Base-by-base conservation (phyloP, 2,797 vertebrate genomes). In the Typhlichthys subterraneus region DNA sequence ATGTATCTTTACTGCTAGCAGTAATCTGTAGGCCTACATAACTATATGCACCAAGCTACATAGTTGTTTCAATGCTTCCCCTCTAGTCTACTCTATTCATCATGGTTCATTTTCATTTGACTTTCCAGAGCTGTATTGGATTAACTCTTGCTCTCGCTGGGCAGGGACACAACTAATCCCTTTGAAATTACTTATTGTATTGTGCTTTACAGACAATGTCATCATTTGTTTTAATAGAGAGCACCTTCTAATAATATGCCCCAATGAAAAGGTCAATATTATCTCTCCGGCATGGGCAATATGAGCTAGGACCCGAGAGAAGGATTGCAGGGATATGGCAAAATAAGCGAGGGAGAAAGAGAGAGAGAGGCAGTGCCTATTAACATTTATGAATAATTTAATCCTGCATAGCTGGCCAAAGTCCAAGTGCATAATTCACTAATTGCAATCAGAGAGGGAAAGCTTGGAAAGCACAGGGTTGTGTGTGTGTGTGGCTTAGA, bases 381-480 rank as follows among this genome's bases (percentile, higher is more conserved):
- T 91, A 89, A 88, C 84, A 89, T 92, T 83, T 77, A 89, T 89
- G 87, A 90, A 89, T 90, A 90, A 90, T 91, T 89, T 80, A 89
- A 89, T 89, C 76, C 83, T 85, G 76, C 84, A 80, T 84, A 69
- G 82, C 81, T 91, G 90, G 88, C 86, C 77, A 76, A 84, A 87
- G 80, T 91, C 91, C 89, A 91, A 88, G 82, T 87, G 82, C 83
- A 89, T 90, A 87, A 89, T 89, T 91, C 87, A 87, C 85, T 91
- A 90, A 91, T 92, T 91, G 86, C 85, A 89, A 88, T 90, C 86
- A 89, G 81, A 75, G 78, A 79, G 69, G 72, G 82, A 73, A 85
- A 79, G 69, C 80, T 65, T 78, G 69, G 76, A 68, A 80, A 73
- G 75, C 63, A 12, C 63, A 73, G 73, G 65, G 53, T 52, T 15